These are phyloP conservation scores for Pampus argenteus DNA, from an alignment of 2,797 vertebrate species.

Conservation along the genomic window DNA sequence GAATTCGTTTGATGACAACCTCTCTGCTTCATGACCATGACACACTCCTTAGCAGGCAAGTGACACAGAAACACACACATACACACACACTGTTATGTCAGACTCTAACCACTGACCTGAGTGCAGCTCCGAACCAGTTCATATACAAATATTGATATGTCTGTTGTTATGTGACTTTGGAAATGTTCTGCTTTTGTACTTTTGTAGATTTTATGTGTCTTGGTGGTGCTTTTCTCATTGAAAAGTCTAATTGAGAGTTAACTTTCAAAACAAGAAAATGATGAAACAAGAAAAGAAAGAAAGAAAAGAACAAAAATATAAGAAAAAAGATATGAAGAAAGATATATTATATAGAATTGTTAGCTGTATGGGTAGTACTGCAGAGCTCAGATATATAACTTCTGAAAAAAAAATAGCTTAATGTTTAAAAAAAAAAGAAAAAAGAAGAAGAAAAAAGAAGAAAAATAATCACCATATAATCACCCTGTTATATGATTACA, in stretches of 20 bases:
- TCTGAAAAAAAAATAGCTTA: background rate
- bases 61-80: background rate
- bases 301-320: background rate
- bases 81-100: constrained; percentile 14
- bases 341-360: background rate
- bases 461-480: background rate
- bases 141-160: background rate
- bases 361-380: too few relatives aligned
- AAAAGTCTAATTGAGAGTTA: background rate
- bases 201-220: background rate
- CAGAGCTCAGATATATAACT: background rate
- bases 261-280: background rate
- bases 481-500: background rate
- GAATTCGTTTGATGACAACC: constrained; percentile 18
- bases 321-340: too few relatives aligned
- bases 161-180: background rate
- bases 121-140: background rate
- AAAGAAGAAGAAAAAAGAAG: too few relatives aligned
- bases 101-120: constrained; percentile 4
- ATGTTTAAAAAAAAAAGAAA: background rate
- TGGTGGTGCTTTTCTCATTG: background rate
- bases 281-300: too few relatives aligned
- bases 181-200: background rate
- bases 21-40: constrained; percentile 29
- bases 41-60: constrained; percentile 1